Percentiles rank a stretch among this genome's conserved stretches.
Evolutionary conservation across 2,113 vertebrate species (phyloP).

Genomic region (Elachura formosa): DNA sequence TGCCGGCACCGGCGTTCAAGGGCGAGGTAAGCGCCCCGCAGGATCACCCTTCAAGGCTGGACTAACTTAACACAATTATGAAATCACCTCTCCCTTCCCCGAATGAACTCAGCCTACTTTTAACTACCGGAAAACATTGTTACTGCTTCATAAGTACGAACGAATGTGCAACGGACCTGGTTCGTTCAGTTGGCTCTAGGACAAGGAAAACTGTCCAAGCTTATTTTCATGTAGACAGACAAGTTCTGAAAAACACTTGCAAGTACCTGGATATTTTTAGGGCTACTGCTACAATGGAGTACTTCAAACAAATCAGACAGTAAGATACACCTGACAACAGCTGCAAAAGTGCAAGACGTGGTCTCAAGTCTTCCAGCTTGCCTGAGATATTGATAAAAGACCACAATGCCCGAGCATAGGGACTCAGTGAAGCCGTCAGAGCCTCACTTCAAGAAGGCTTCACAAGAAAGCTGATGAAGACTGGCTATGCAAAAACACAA

Average conservation of each 20-base stretch:
- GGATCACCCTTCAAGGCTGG: neutral
- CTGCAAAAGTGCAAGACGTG: neutral
- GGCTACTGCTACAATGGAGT: neutral
- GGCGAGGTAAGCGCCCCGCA: rapidly evolving
- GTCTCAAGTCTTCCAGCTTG: neutral
- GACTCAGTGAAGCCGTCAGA: neutral
- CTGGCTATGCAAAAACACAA: neutral
- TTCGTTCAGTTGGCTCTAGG: neutral
- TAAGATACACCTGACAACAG: neutral
- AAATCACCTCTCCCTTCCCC: rapidly evolving
- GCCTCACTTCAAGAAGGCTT: neutral
- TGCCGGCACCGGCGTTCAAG: rapidly evolving
- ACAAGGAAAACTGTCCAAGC: neutral
- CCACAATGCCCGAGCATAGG: rapidly evolving
- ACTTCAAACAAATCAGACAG: neutral
- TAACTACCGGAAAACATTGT: neutral
- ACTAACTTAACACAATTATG: rapidly evolving
- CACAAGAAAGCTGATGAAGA: neutral
- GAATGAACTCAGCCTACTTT: neutral
- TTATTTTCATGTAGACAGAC: rapidly evolving
- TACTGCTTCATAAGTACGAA: rapidly evolving
- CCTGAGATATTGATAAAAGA: neutral
- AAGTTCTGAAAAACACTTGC: neutral
- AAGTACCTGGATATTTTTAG: neutral
- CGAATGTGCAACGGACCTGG: rapidly evolving